Evolutionary conservation across 2,888 invertebrate species (phyloP), one percentile per base, ranked within the genome.

Genomic region (Chrysotoxum bicinctum): DNA sequence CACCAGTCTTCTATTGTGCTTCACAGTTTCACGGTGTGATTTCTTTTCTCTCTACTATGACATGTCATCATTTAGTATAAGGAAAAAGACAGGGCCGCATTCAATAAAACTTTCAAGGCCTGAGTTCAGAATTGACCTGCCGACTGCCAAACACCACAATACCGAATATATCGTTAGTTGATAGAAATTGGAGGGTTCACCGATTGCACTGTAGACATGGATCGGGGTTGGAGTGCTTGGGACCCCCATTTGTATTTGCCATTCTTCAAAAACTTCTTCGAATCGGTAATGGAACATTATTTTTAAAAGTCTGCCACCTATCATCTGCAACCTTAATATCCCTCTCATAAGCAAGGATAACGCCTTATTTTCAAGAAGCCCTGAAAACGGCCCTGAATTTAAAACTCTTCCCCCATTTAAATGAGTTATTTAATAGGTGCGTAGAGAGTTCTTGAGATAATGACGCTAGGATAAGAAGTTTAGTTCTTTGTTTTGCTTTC

Each of bases 381-480:
- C 9, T 45, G 1, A 21, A 23, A 6, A 9, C 50, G n/a, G 4
- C 35, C 66, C 23, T 50, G 66, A 8, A 1, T 21, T 23, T 48
- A n/a, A 3, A 35, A 14, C 21, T 19, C 23, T n/a, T 30, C 35
- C 14, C 8, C 16, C 9, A 21, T 19, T 1, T 35, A 50, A 66
- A 32, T 66, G 72, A 68, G 68, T 66, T 76, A 23, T 52, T 85
- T 81, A 85, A 81, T 85, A 85, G 80, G 85, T 85, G 81, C 76
- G 73, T 81, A 35, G 85, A 85, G 80, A 43, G 81, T 73, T 73
- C 76, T 85, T 77, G 56, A 76, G 76, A 80, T 85, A 85, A 81
- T 72, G 54, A 69, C 81, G 48, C 76, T 72, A 64, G 81, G 72
- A 32, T 64, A 56, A 66, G 70, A 45, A 48, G 56, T 70, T 60